phyloP scores from a whole-genome alignment of 2,113 vertebrate genomes.

The Haemorhous mexicanus region DNA sequence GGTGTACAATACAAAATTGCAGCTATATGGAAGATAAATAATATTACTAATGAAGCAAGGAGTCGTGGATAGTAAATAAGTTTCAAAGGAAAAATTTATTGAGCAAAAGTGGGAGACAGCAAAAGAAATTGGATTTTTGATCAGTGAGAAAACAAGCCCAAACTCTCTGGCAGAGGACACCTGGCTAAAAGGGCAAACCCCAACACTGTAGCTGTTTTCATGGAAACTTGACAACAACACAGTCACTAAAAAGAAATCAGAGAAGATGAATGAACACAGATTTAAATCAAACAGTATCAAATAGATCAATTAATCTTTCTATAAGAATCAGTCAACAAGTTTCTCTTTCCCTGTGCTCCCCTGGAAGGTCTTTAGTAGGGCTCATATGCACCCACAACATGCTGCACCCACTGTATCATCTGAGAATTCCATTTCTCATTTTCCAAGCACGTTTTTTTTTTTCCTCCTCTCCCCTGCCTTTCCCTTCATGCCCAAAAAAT shows the following conservation, averaged over 20 bases:
- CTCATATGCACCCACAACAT: too few species aligned
- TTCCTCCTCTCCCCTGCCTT: background rate
- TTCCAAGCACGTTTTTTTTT: background rate
- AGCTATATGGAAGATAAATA: background rate
- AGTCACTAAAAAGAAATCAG: background rate
- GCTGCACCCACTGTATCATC: rapidly evolving
- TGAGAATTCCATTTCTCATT: background rate
- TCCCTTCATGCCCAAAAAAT: background rate
- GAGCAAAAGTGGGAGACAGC: background rate
- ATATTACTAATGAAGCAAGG: background rate
- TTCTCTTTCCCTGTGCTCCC: rapidly evolving
- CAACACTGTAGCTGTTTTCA: background rate
- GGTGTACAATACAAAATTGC: background rate
- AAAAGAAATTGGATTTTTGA: background rate
- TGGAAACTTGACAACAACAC: background rate
- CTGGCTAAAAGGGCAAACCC: rapidly evolving
- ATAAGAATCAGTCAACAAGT: background rate
- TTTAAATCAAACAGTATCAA: background rate
- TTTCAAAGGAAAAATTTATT: background rate
- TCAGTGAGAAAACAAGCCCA: background rate
- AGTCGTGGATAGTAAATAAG: background rate
- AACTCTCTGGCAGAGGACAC: background rate
- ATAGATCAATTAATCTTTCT: background rate
- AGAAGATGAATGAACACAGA: background rate
- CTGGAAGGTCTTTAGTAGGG: background rate